phyloP scores from a whole-genome alignment of 2,888 invertebrate species.

The Apamea monoglypha region DNA sequence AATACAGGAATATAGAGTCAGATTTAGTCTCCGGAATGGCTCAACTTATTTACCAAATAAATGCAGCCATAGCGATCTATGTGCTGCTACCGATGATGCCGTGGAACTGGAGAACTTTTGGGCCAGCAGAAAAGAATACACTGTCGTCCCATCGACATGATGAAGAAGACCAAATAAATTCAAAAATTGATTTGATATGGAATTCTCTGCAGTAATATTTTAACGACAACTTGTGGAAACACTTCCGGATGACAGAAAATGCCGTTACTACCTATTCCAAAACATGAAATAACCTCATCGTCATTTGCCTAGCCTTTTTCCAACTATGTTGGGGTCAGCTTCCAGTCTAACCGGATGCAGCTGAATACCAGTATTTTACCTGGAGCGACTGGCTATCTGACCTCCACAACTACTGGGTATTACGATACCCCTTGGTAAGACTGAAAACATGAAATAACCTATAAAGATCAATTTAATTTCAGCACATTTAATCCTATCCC shows the following conservation, averaged over 20 bases:
- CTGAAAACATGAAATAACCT: background rate
- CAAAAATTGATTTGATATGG: background rate
- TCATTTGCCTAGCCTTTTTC: too few relatives aligned
- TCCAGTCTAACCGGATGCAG: too few relatives aligned
- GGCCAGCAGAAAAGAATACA: background rate
- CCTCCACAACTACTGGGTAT: too few relatives aligned
- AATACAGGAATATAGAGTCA: background rate
- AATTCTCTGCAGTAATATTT: background rate
- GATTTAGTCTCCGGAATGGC: background rate
- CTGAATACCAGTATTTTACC: too few relatives aligned
- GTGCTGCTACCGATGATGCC: background rate
- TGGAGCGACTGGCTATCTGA: too few relatives aligned
- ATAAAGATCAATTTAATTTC: conserved; percentile 1
- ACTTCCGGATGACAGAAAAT: background rate
- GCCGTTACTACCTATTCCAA: background rate
- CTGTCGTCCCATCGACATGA: background rate
- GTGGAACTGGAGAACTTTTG: background rate
- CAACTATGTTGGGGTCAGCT: too few relatives aligned
- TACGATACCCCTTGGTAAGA: too few relatives aligned
- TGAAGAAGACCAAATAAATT: background rate
- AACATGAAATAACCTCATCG: background rate
- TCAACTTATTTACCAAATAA: background rate
- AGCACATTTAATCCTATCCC: conserved; percentile 16
- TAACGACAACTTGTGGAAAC: background rate
- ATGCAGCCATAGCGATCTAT: background rate